These are phyloP conservation scores for Drosophila neonasuta DNA, from an alignment of 2,888 invertebrate species.

Conservation along the genomic window DNA sequence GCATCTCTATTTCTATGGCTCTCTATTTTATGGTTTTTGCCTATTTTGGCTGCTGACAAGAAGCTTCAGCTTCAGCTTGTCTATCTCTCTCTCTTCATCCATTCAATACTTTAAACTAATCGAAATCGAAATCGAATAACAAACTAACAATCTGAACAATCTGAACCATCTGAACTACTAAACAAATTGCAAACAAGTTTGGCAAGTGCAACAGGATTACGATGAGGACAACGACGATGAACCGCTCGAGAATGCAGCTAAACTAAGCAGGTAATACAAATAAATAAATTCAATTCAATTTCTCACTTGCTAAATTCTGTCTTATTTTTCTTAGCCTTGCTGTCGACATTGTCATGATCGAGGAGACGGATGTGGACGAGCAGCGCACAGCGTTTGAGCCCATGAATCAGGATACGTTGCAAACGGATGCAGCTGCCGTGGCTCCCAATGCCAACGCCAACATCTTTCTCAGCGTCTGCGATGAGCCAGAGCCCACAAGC, in stretches of 20 bases:
- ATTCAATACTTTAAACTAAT: slow-evolving; percentile 3
- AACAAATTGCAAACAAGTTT: slow-evolving; percentile 83
- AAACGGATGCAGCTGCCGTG: background rate
- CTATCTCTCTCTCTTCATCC: slow-evolving; percentile 4
- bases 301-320: background rate
- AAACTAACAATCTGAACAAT: slow-evolving; percentile 40
- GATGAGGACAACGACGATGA: slow-evolving; percentile 64
- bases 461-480: slow-evolving; percentile 62
- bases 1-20: slow-evolving; percentile 19
- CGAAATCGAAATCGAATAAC: background rate
- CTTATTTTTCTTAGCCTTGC: slow-evolving; percentile 44
- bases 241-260: slow-evolving; percentile 23
- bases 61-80: slow-evolving; percentile 32
- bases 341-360: slow-evolving; percentile 81
- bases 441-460: slow-evolving; percentile 29
- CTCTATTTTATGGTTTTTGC: slow-evolving; percentile 18
- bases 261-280: slow-evolving; percentile 5
- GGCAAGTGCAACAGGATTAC: slow-evolving; percentile 87
- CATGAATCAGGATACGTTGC: slow-evolving; percentile 80
- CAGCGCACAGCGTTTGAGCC: slow-evolving; percentile 82
- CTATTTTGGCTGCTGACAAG: slow-evolving; percentile 7
- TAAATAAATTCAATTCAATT: background rate
- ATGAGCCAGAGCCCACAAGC: slow-evolving; percentile 69
- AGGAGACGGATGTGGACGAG: slow-evolving; percentile 69
- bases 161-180: slow-evolving; percentile 19